Evolutionary conservation across 2,888 invertebrate species (phyloP).

Genomic region (Trichogramma evanescens): DNA sequence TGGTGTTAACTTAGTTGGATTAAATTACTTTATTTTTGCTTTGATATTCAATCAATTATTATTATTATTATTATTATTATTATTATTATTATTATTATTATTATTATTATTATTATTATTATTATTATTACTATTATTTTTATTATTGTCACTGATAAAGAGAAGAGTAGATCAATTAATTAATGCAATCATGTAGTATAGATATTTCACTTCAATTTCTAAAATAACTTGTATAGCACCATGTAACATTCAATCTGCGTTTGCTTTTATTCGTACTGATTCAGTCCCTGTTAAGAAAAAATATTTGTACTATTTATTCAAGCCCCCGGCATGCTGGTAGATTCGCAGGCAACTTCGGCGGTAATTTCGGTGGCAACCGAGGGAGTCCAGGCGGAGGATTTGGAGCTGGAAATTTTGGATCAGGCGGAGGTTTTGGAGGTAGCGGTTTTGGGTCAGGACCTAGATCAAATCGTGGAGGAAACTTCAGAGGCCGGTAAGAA

Average conservation of each 20-base stretch:
- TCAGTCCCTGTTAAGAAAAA: slow-evolving; percentile 17
- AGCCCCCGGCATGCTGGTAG: slow-evolving; percentile 26
- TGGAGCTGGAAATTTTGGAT: slow-evolving; percentile 32
- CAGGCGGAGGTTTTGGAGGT: slow-evolving; percentile 38
- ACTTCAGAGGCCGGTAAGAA: slow-evolving; percentile 47
- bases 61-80: no score
- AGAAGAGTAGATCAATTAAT: not conserved
- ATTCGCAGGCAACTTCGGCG: slow-evolving; percentile 41
- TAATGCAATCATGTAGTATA: not conserved
- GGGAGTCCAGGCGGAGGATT: slow-evolving; percentile 35
- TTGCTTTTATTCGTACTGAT: not conserved
- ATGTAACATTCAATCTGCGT: not conserved
- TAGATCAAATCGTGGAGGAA: slow-evolving; percentile 50
- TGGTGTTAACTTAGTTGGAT: not conserved
- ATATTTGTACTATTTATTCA: slow-evolving; percentile 13
- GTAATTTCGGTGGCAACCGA: slow-evolving; percentile 36
- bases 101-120: no score
- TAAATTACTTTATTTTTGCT: not conserved
- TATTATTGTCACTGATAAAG: no score
- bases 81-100: no score
- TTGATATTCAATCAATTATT: no score
- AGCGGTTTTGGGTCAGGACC: slow-evolving; percentile 43
- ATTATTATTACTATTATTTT: no score
- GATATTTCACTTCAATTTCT: not conserved
- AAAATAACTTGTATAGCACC: not conserved